Evolutionary conservation across 2,113 vertebrate species (phyloP).

Genomic region (Nipponia nippon): DNA sequence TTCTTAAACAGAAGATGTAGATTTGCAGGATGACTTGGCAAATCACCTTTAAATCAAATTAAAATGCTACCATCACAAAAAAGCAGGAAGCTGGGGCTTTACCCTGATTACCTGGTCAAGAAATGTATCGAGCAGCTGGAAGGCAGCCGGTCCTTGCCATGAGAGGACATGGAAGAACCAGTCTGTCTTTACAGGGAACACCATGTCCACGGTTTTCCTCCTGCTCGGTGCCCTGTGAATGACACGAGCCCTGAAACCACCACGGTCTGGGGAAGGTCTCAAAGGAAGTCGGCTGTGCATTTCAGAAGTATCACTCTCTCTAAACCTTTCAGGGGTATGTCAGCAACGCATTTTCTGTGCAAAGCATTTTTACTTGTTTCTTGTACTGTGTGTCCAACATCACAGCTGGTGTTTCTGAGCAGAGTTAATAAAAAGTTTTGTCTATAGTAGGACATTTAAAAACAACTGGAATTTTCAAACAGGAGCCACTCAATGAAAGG

Average conservation of each 20-base stretch:
- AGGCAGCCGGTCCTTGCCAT: background rate
- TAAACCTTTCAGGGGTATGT: background rate
- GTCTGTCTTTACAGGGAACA: background rate
- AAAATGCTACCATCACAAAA: background rate
- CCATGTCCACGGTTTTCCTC: accelerated
- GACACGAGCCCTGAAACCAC: background rate
- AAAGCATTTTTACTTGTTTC: background rate
- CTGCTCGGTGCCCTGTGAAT: background rate
- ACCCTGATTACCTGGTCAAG: background rate
- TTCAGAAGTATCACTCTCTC: background rate
- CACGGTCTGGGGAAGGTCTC: background rate
- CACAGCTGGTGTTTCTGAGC: background rate
- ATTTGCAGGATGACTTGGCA: background rate
- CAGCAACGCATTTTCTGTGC: background rate
- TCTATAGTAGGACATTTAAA: background rate
- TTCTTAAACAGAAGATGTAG: background rate
- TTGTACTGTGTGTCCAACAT: background rate
- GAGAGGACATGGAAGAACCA: background rate
- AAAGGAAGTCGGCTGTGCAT: background rate
- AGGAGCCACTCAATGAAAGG: background rate
- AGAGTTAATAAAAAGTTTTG: background rate
- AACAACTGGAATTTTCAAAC: background rate
- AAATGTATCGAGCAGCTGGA: background rate
- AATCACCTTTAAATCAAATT: background rate
- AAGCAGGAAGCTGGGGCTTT: background rate